Conservation (phyloP, 2,888 invertebrate species). For the Melanostoma scalare region DNA sequence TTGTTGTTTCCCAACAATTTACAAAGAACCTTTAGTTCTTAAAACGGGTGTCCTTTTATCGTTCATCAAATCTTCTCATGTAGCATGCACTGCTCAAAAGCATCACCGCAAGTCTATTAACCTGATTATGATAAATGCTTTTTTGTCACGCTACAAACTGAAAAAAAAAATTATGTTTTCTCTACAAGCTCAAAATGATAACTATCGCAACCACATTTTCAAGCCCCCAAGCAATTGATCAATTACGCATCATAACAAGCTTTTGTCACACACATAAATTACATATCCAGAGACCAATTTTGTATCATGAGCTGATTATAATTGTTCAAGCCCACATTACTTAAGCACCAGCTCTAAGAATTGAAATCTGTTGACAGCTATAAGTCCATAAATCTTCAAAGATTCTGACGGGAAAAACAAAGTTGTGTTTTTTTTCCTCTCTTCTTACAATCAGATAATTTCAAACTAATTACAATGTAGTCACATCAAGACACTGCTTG, state of each 20-base stretch:
- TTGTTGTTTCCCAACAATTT: too few species aligned
- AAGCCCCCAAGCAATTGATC: neutral
- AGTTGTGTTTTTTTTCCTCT: too few species aligned
- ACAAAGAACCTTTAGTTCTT: too few species aligned
- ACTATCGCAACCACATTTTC: neutral
- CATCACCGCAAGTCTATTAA: neutral
- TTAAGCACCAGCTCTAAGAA: too few species aligned
- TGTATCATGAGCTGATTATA: too few species aligned
- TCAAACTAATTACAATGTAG: slow-evolving; percentile 28
- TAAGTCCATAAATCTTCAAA: too few species aligned
- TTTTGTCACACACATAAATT: too few species aligned
- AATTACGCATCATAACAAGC: neutral
- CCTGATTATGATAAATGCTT: neutral
- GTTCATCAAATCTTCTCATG: neutral
- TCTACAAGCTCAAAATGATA: neutral
- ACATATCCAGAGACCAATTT: too few species aligned
- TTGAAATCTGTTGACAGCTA: too few species aligned
- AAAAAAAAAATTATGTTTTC: neutral
- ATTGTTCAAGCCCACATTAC: too few species aligned
- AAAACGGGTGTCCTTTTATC: neutral
- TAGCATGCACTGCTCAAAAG: neutral
- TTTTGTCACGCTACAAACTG: neutral
- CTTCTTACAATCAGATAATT: slow-evolving; percentile 18
- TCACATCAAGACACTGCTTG: slow-evolving; percentile 12
- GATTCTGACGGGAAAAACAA: too few species aligned